phyloP scores from a whole-genome alignment of 2,888 invertebrate genomes.

The Alitta virens region DNA sequence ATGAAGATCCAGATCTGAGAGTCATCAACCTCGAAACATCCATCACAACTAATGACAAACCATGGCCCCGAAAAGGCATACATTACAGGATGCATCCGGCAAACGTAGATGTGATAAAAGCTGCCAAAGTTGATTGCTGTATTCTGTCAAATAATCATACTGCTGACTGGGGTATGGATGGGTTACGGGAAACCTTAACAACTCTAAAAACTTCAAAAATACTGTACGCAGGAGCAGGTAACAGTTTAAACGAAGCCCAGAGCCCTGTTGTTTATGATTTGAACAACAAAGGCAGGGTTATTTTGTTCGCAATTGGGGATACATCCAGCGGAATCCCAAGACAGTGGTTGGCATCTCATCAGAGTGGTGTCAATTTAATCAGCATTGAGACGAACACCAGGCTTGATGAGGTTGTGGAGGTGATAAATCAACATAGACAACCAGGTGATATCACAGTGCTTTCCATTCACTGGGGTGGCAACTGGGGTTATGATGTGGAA shows the following conservation, averaged over 20 bases:
- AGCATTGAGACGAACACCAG: neutral
- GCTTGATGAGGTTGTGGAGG: slow-evolving; percentile 6
- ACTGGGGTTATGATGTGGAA: slow-evolving; percentile 31
- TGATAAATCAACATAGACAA: slow-evolving; percentile 4
- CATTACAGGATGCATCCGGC: slow-evolving; percentile 32
- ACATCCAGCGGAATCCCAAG: slow-evolving; percentile 25
- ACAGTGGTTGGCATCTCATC: slow-evolving; percentile 22
- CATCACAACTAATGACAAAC: slow-evolving; percentile 18
- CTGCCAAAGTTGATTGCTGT: slow-evolving; percentile 28
- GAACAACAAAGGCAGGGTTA: slow-evolving; percentile 18
- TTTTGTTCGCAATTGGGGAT: slow-evolving; percentile 28
- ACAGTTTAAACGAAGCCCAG: slow-evolving; percentile 17
- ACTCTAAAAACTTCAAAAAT: slow-evolving; percentile 23
- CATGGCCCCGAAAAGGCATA: slow-evolving; percentile 30
- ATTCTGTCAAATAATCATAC: slow-evolving; percentile 31
- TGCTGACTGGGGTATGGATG: slow-evolving; percentile 28
- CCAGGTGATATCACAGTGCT: slow-evolving; percentile 25
- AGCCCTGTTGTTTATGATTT: slow-evolving; percentile 24
- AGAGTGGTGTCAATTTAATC: slow-evolving; percentile 25
- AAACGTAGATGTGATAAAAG: slow-evolving; percentile 24
- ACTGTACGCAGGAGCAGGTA: slow-evolving; percentile 18
- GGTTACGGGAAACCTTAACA: slow-evolving; percentile 25
- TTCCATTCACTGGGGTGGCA: slow-evolving; percentile 33
- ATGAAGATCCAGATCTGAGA: slow-evolving; percentile 21
- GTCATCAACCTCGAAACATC: slow-evolving; percentile 25